Conservation (phyloP, 2,113 vertebrate species). For the Pterophyllum scalare region DNA sequence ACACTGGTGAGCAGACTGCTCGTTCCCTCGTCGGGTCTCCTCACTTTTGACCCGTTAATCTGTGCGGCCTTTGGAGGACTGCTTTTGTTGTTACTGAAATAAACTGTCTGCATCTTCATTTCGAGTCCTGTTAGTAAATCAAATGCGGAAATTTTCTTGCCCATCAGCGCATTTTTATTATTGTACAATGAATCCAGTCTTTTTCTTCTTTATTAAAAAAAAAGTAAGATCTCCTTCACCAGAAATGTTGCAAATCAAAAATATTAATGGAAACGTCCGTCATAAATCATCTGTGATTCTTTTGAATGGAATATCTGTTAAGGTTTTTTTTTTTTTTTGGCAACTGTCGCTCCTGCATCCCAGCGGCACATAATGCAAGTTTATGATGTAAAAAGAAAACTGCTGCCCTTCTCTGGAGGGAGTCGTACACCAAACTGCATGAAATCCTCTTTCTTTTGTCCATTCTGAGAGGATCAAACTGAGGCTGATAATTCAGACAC, state of each 20-base stretch:
- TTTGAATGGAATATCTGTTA: background rate
- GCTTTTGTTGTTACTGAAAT: background rate
- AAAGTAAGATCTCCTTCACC: background rate
- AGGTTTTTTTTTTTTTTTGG: background rate
- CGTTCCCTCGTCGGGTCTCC: too few relatives aligned
- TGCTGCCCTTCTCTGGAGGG: background rate
- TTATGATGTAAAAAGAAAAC: background rate
- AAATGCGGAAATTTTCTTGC: background rate
- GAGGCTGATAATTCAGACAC: background rate
- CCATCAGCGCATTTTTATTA: background rate
- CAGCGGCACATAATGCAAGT: background rate
- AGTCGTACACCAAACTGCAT: background rate
- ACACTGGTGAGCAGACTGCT: too few relatives aligned
- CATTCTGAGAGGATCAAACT: background rate
- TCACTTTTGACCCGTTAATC: background rate
- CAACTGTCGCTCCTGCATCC: background rate
- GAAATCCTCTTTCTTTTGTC: background rate
- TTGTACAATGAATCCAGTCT: background rate
- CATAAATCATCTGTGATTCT: background rate
- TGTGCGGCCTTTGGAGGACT: background rate
- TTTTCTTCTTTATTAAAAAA: background rate
- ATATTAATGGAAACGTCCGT: background rate
- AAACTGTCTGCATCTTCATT: background rate
- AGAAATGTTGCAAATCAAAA: background rate
- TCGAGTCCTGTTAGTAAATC: fast-evolving